Conservation (phyloP, 2,888 invertebrate species). For the Drosophila meridionalis region DNA sequence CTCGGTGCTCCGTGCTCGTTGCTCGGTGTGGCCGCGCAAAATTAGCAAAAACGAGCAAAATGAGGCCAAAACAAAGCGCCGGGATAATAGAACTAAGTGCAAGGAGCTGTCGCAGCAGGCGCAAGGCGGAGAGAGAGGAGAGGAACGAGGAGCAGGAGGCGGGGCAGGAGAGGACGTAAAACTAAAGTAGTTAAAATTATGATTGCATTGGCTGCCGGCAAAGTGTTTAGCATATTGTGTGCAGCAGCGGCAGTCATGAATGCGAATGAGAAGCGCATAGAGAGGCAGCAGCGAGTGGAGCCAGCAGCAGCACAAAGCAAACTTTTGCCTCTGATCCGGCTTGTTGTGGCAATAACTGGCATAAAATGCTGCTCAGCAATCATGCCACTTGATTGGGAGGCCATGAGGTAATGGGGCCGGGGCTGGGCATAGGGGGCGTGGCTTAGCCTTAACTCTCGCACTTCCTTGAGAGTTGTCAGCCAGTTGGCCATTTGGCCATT, state of each 20-base stretch:
- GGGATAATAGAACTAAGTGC: constrained; percentile 74
- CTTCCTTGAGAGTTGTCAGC: constrained; percentile 8
- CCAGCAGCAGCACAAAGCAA: constrained; percentile 3
- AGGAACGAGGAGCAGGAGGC: background rate
- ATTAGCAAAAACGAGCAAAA: constrained; percentile 60
- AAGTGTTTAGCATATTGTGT: constrained; percentile 74
- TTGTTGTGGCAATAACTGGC: constrained; percentile 75
- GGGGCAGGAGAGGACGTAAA: constrained; percentile 46
- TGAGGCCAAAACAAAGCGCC: constrained; percentile 57
- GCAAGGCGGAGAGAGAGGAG: background rate
- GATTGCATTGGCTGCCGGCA: constrained; percentile 71
- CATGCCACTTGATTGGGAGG: constrained; percentile 68
- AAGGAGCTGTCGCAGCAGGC: constrained; percentile 23
- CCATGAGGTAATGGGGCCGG: background rate
- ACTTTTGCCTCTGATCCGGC: constrained; percentile 10
- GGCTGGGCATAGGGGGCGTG: background rate
- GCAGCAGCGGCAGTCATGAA: constrained; percentile 54
- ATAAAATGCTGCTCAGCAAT: constrained; percentile 73
- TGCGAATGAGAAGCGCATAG: constrained; percentile 59
- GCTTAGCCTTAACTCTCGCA: constrained; percentile 2
- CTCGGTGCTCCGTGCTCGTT: constrained; percentile 36
- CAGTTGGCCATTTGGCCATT: constrained; percentile 25
- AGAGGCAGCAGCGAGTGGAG: constrained; percentile 18
- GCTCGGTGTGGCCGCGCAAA: constrained; percentile 63
- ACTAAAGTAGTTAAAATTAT: constrained; percentile 79